Evolutionary conservation across 2,797 vertebrate species (phyloP), one percentile per base, ranked within the genome.

Genomic region (Holocentrus rufus): DNA sequence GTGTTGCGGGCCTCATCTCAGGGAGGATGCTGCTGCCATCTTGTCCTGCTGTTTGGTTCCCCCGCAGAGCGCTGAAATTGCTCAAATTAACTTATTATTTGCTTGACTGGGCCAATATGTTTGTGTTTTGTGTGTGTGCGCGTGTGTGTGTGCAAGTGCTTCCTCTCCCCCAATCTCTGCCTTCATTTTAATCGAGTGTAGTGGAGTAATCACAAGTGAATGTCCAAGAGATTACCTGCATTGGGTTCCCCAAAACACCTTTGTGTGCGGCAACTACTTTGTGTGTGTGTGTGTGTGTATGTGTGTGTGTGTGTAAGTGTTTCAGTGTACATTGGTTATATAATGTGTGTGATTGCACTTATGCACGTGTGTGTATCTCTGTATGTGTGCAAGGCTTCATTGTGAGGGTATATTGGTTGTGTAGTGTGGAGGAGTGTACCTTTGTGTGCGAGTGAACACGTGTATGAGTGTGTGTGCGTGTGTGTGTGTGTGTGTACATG

Each of bases 11-110:
- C 78, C 85, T 87, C 86, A 85, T 92, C 83, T 92, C 53, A 65
- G 75, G 86, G 78, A 88, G 92, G 91, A 92, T 89, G 87, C 88
- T 89, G 86, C 85, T 79, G 83, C 80, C 71, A 75, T 84, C 87
- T 91, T 81, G 89, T 92, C 92, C 88, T 86, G 93, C 91, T 93
- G 93, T 92, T 92, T 90, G 90, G 85, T 90, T 90, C 91, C 88
- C 93, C 93, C 60, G 92, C 93, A 87, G 93, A 90, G 93, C 69
- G 70, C 85, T 83, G 83, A 94, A 94, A 95, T 95, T 95, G 94
- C 94, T 95, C 90, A 93, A 94, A 95, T 95, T 94, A 94, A 93
- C 94, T 94, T 95, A 94, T 95, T 94, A 94, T 94, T 94, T 94
- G 94, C 93, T 94, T 93, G 93, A 93, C 93, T 95, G 91, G 93